A percentile compares a stretch with the other conserved stretches of the same genome.
phyloP scores from a whole-genome alignment of 1,140 invertebrate species.

The Carcinoscorpius rotundicauda region DNA sequence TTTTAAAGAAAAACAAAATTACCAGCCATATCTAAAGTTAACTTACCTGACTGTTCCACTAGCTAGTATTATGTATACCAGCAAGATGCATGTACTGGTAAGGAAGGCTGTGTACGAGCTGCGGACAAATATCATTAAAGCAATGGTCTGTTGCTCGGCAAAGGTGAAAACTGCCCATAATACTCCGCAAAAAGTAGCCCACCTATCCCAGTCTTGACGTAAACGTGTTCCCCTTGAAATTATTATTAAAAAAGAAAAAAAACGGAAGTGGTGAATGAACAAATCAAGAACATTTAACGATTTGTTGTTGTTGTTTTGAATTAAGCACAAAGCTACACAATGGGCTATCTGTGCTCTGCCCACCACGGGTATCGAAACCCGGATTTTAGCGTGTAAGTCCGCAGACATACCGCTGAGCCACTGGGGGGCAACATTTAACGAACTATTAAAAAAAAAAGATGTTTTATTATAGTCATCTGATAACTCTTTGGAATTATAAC shows the following conservation, averaged over 20 bases:
- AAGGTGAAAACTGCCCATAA: slow-evolving; percentile 48
- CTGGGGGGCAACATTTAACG: background rate
- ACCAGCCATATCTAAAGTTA: background rate
- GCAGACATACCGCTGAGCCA: too few relatives aligned
- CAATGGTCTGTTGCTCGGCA: slow-evolving; percentile 65
- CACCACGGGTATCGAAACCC: too few relatives aligned
- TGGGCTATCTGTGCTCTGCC: too few relatives aligned
- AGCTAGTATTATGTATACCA: slow-evolving; percentile 56
- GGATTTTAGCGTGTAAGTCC: too few relatives aligned
- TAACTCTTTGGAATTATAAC: too few relatives aligned
- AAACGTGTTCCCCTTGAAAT: slow-evolving; percentile 17
- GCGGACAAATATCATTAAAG: slow-evolving; percentile 65
- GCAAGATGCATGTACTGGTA: slow-evolving; percentile 57
- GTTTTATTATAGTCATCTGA: too few relatives aligned
- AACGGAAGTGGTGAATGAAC: background rate
- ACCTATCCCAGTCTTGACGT: slow-evolving; percentile 21
- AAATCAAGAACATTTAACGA: background rate
- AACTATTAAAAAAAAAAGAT: too few relatives aligned
- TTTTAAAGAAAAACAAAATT: background rate
- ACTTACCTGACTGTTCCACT: slow-evolving; percentile 63
- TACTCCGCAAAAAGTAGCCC: slow-evolving; percentile 40
- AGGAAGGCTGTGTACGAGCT: slow-evolving; percentile 58
- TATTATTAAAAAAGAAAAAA: slow-evolving; percentile 6
- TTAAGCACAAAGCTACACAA: too few relatives aligned
- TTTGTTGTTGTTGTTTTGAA: too few relatives aligned